A percentile compares a stretch with the other conserved stretches of the same genome.
These are phyloP conservation scores for Alcis repandata DNA, from an alignment of 2,888 invertebrate species.

Conservation along the genomic window DNA sequence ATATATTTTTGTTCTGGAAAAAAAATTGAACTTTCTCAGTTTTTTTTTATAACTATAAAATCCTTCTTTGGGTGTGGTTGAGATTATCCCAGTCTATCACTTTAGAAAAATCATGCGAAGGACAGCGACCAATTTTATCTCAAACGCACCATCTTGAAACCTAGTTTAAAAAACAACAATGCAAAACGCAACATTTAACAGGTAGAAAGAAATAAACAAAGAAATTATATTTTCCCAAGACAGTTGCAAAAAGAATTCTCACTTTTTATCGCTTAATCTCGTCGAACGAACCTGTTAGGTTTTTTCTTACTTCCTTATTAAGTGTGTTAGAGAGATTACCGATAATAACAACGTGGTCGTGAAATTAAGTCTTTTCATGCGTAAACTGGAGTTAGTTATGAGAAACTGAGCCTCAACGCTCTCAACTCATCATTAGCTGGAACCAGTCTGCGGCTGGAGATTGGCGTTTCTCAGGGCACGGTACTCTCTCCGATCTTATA, in stretches of 20 bases:
- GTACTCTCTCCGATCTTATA: no score
- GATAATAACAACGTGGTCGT: conserved; percentile 53
- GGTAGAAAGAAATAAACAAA: conserved; percentile 56
- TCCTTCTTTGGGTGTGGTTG: no score
- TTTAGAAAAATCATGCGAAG: not conserved
- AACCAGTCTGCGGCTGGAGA: no score
- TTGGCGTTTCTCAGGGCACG: no score
- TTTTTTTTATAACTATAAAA: no score
- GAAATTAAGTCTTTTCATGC: conserved; percentile 44
- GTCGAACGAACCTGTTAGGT: conserved; percentile 47
- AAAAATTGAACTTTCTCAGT: no score
- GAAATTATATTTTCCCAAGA: conserved; percentile 55
- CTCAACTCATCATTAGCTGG: no score
- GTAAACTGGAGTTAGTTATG: no score
- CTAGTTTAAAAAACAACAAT: conserved; percentile 45
- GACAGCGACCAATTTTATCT: not conserved
- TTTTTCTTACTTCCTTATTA: conserved; percentile 58
- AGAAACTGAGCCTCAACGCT: not conserved
- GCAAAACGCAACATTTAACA: conserved; percentile 61
- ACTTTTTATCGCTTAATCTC: conserved; percentile 60
- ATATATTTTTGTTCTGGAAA: no score
- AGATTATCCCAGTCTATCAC: no score
- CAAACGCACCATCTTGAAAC: not conserved
- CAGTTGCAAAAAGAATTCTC: conserved; percentile 61
- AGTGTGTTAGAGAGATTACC: conserved; percentile 60